Base-by-base conservation (phyloP, 2,888 invertebrate species). In the Apocheima hispidaria region DNA sequence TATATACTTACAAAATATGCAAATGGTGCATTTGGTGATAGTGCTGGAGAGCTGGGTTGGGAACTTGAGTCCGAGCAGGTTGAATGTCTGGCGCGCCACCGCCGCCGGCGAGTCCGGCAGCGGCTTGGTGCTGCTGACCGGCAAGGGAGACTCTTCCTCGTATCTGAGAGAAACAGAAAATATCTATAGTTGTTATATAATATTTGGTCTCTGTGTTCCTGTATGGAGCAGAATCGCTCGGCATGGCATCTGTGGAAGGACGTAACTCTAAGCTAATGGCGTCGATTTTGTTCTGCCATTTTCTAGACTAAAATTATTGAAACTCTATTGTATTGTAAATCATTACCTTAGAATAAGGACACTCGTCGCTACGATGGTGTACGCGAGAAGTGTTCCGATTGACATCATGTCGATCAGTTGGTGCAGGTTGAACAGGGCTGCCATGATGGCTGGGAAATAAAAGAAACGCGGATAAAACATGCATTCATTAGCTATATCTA, bases 361-460 rank as follows among this genome's bases (percentile, higher is more conserved):
- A 74, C 97, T 97, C 59, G 97, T 95, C 0, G 98, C 97, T 0
- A 99, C 98, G 68, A 98, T 98, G 2, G 98, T 97, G 83, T 98
- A 98, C 0, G 98, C 98, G 53, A 98, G 92, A 1, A 98, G 91
- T 0, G 98, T 98, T 10, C 97, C 97, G 73, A 99, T 98, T 7
- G 98, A 98, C 97, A 99, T 98, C 96, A 99, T 98, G 78, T 99
- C 98, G 64, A 99, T 98, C 59, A 99, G 90, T 80, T 98, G 98
- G 64, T 97, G 95, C 63, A 98, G 90, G 87, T 98, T 96, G 84
- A 99, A 98, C n/a, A 98, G 82, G 0, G 97, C 93, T 0, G 98
- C 97, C 96, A 98, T 97, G 3, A 96, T 57, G 18, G 96, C 97
- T 95, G 85, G 16, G 88, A 72, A 56, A 54, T 3, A 43, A 59